Base-by-base conservation (phyloP, 2,888 invertebrate genomes). In the Scaptomyza parva region DNA sequence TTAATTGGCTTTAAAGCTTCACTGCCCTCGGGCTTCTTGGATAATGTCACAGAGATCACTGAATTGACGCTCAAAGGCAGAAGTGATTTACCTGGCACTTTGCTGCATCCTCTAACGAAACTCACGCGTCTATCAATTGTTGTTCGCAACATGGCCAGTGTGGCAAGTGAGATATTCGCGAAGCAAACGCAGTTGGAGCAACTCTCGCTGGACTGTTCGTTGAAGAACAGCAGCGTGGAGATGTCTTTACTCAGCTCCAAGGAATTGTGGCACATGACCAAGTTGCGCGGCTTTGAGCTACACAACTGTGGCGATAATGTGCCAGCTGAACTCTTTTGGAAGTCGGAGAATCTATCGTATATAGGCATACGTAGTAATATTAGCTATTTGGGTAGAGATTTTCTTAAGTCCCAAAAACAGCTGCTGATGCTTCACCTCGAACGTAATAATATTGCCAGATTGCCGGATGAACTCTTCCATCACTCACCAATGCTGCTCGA, bases 261-360 rank as follows among this genome's bases (percentile, higher is more conserved):
- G 17, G 81, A 84, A 30, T 37, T 85, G 2, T 86, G 84, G 77
- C 81, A 86, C 14, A 72, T 85, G 79, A 50, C 69, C 11, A 66
- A 84, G 1, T 45, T 85, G 4, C 70, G 73, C 3, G 70, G 75
- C 28, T 69, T 85, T 1, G 79, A 79, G 40, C 20, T 85, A 2
- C 77, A 73, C 48, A 77, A 84, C 9, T 85, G 84, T 20, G 84
- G 86, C 0, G 84, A 86, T 7, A 81, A 84, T 66, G 77, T 85
- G 43, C 84, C 84, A 0, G 77, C 75, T 0, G 82, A 84, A 11
- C 7, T 85, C 5, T 85, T 85, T 40, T 86, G 86, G 84, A 84
- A 81, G 20, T 75, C 78, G 1, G 72, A 66, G 18, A 67, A 86
- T 12, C 60, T 85, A 2, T 79, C 77, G 14, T 77, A 78, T 17